Evolutionary conservation across 2,888 invertebrate genomes (phyloP).

Genomic region (Periphyllus acericola): DNA sequence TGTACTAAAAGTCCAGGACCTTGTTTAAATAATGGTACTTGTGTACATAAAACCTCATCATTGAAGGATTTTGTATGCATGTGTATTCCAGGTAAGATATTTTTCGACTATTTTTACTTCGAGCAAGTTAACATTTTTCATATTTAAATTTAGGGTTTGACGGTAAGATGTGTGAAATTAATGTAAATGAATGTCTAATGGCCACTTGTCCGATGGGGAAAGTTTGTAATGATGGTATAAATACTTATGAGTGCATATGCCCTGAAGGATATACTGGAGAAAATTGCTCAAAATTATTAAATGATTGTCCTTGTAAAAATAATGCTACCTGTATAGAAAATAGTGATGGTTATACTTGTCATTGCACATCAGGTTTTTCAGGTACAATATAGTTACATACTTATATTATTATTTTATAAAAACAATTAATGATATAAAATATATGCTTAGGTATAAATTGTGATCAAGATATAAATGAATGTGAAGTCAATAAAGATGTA

Average conservation of each 20-base stretch:
- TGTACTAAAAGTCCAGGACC: slow-evolving; percentile 70
- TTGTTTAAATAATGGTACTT: slow-evolving; percentile 75
- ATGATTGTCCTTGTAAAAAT: slow-evolving; percentile 76
- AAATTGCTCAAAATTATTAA: slow-evolving; percentile 71
- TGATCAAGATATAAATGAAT: slow-evolving; percentile 80
- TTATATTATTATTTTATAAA: not conserved
- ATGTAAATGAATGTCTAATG: slow-evolving; percentile 76
- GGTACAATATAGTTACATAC: slow-evolving; percentile 68
- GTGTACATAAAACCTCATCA: slow-evolving; percentile 68
- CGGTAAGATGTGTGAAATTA: slow-evolving; percentile 74
- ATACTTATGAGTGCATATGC: slow-evolving; percentile 73
- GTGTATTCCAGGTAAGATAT: slow-evolving; percentile 71
- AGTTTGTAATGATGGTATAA: slow-evolving; percentile 71
- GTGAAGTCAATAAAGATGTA: slow-evolving; percentile 71
- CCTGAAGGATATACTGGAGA: slow-evolving; percentile 73
- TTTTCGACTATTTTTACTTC: not conserved
- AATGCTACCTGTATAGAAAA: slow-evolving; percentile 79
- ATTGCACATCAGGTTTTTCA: slow-evolving; percentile 76
- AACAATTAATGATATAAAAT: slow-evolving; percentile 3
- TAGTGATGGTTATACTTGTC: slow-evolving; percentile 75
- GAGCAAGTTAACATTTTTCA: slow-evolving; percentile 27
- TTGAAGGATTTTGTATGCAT: slow-evolving; percentile 72
- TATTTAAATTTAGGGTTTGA: slow-evolving; percentile 70
- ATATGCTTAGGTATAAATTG: slow-evolving; percentile 69
- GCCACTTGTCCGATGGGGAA: slow-evolving; percentile 70